Percentiles rank a stretch among this genome's conserved stretches.
Conservation (phyloP, 2,888 invertebrate species). For the Mylabris sibirica region DNA sequence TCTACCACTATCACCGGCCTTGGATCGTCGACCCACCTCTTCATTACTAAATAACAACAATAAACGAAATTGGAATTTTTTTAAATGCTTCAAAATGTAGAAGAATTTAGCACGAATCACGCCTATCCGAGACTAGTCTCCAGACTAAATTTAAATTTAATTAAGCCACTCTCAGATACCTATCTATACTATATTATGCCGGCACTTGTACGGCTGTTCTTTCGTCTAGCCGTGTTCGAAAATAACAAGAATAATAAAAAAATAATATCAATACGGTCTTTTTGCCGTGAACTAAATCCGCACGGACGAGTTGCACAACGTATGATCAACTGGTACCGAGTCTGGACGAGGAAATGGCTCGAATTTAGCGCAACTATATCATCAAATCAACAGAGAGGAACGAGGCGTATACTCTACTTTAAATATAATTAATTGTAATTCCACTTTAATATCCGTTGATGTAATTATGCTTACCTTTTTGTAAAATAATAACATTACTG, state of each 20-base stretch:
- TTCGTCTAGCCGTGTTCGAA: neutral
- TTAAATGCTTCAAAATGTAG: no score
- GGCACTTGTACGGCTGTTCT: neutral
- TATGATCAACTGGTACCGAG: constrained; percentile 9
- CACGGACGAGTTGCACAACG: neutral
- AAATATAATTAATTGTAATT: neutral
- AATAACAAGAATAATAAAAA: neutral
- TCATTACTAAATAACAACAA: constrained; percentile 8
- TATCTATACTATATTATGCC: neutral
- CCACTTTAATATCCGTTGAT: neutral
- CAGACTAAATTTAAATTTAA: constrained; percentile 14
- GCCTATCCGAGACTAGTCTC: no score
- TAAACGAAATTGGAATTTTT: constrained; percentile 13
- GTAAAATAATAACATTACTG: neutral
- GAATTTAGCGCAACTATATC: constrained; percentile 8
- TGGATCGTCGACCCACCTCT: constrained; percentile 29
- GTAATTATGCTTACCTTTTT: neutral
- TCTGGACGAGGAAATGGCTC: constrained; percentile 15
- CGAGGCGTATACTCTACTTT: neutral
- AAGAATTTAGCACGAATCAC: no score
- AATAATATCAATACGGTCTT: neutral
- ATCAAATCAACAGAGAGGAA: constrained; percentile 12
- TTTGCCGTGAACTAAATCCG: neutral
- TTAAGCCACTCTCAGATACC: no score
- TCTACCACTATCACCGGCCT: constrained; percentile 26